These are phyloP conservation scores for Gymnoscelis rufifasciata DNA, from an alignment of 2,888 invertebrate species.

Conservation along the genomic window DNA sequence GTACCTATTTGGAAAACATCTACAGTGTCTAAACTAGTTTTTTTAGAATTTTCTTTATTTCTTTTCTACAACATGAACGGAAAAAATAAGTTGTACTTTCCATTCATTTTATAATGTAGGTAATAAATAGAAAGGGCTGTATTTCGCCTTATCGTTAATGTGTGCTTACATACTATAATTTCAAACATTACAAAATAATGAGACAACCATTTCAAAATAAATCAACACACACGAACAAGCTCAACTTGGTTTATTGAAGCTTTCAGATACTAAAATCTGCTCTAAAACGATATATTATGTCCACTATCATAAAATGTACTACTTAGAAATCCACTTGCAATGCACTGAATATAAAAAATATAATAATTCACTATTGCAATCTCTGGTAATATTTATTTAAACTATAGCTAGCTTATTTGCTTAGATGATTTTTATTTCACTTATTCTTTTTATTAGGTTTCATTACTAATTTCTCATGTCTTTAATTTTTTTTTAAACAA, in stretches of 20 bases:
- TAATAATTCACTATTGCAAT: conserved; percentile 73
- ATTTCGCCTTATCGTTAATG: conserved; percentile 35
- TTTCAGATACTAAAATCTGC: conserved; percentile 43
- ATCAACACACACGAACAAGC: conserved; percentile 57
- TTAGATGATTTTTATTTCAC: conserved; percentile 60
- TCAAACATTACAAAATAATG: conserved; percentile 47
- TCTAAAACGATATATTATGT: conserved; percentile 47
- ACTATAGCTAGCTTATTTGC: conserved; percentile 57
- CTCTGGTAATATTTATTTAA: conserved; percentile 63
- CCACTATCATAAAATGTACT: conserved; percentile 45
- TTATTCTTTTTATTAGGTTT: conserved; percentile 65
- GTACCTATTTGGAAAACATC: conserved; percentile 59
- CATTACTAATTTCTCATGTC: conserved; percentile 52
- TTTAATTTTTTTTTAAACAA: conserved; percentile 58
- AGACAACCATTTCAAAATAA: conserved; percentile 57
- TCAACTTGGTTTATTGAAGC: conserved; percentile 54
- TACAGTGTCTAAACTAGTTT: conserved; percentile 57
- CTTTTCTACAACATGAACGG: conserved; percentile 50
- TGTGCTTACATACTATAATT: conserved; percentile 51
- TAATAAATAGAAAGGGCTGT: conserved; percentile 24
- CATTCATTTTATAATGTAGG: conserved; percentile 38
- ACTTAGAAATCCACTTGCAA: conserved; percentile 40
- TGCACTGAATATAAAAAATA: conserved; percentile 70
- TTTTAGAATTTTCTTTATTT: conserved; percentile 52
- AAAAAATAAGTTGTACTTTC: conserved; percentile 42